These are phyloP conservation scores for Eidolon helvum DNA, from an alignment of 2,113 vertebrate genomes.

Conservation along the genomic window DNA sequence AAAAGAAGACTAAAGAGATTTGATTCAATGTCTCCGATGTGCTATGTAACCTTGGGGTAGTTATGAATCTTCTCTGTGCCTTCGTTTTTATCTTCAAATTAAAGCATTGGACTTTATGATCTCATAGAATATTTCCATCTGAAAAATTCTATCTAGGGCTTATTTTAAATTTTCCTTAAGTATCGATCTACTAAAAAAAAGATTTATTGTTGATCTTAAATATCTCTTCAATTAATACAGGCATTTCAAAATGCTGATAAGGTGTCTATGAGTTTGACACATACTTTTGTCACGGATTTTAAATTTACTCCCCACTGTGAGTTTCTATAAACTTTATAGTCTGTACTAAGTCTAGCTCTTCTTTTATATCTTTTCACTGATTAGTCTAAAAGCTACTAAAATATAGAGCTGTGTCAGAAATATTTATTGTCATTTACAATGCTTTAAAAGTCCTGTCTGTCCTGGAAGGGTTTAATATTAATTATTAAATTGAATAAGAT, in stretches of 20 bases:
- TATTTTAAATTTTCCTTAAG: not conserved
- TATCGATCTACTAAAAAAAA: not conserved
- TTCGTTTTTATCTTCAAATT: not conserved
- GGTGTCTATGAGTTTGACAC: not conserved
- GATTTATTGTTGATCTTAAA: not conserved
- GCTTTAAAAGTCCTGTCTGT: not conserved
- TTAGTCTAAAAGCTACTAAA: not conserved
- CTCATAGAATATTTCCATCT: not conserved
- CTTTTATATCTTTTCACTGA: not conserved
- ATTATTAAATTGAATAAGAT: not conserved
- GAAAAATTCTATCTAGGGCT: not conserved
- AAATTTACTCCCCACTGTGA: not conserved
- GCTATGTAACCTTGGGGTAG: not conserved
- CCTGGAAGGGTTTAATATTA: not conserved
- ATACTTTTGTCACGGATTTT: not conserved
- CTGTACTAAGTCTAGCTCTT: not conserved
- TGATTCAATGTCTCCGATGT: not conserved
- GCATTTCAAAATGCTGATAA: not conserved
- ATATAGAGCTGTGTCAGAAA: not conserved
- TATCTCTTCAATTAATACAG: not conserved
- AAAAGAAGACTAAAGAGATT: not conserved
- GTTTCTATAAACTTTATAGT: not conserved
- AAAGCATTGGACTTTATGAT: not conserved
- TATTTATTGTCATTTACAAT: not conserved
- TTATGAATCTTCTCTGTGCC: not conserved